Evolutionary conservation across 2,888 invertebrate genomes (phyloP).

Genomic region (Thera britannica): DNA sequence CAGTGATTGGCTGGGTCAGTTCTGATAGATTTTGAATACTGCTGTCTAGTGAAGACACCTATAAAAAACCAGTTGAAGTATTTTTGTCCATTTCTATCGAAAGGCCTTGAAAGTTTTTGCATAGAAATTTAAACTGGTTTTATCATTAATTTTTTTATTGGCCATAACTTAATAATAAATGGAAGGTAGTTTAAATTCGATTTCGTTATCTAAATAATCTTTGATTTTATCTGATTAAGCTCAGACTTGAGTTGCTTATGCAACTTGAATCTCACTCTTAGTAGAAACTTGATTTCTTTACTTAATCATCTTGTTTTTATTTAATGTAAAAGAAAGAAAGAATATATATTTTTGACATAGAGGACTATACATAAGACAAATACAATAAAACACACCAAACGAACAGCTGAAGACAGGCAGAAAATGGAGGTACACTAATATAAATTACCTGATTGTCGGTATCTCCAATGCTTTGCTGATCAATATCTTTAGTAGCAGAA

Average conservation of each 20-base stretch:
- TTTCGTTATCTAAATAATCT: neutral
- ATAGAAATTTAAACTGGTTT: slow-evolving; percentile 1
- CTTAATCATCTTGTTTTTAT: no score
- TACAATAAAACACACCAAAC: no score
- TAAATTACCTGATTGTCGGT: slow-evolving; percentile 78
- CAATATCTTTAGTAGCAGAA: slow-evolving; percentile 73
- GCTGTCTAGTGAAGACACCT: slow-evolving; percentile 81
- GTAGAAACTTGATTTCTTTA: no score
- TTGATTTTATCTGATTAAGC: no score
- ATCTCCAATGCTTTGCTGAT: slow-evolving; percentile 79
- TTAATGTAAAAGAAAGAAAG: no score
- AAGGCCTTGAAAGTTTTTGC: slow-evolving; percentile 9
- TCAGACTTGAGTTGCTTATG: no score
- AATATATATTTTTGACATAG: no score
- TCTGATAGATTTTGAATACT: slow-evolving; percentile 82
- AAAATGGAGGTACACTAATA: neutral
- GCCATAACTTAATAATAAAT: neutral
- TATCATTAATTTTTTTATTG: neutral
- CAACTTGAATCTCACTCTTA: no score
- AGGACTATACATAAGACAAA: no score
- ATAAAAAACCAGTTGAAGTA: slow-evolving; percentile 15
- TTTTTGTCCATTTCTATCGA: neutral
- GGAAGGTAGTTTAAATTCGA: neutral
- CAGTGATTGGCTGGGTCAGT: slow-evolving; percentile 76
- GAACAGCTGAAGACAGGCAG: no score